These are phyloP conservation scores for Penaeus vannamei DNA, from an alignment of 1,140 invertebrate genomes.

Conservation along the genomic window DNA sequence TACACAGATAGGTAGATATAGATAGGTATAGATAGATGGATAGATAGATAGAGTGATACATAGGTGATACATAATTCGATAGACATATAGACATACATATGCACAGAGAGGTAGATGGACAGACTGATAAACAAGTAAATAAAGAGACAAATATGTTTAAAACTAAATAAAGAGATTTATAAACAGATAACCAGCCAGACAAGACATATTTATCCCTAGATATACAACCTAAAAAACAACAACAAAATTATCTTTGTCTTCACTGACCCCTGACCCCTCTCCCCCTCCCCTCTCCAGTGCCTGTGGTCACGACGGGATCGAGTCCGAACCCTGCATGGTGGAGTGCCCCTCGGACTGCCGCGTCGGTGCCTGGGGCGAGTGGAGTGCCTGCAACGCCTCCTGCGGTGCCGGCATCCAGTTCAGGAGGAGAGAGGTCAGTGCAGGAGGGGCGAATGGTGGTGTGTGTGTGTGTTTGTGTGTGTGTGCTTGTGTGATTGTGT, in stretches of 20 bases:
- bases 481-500: no score
- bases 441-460: slow-evolving; percentile 63
- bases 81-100: no score
- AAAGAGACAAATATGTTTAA: no score
- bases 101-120: no score
- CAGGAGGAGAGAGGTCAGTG: slow-evolving; percentile 73
- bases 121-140: no score
- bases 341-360: slow-evolving; percentile 72
- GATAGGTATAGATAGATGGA: no score
- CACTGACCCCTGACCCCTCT: no score
- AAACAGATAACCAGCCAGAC: neutral
- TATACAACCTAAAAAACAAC: neutral
- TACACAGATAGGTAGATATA: no score
- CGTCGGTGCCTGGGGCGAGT: slow-evolving; percentile 75
- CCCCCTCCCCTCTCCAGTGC: neutral
- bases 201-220: neutral
- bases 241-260: no score
- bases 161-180: neutral
- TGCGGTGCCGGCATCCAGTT: slow-evolving; percentile 75
- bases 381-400: slow-evolving; percentile 70
- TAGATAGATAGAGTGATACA: no score
- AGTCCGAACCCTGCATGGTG: slow-evolving; percentile 69
- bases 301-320: slow-evolving; percentile 55
- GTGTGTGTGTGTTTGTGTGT: no score
- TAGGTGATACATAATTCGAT: no score